Conservation (phyloP, 2,888 invertebrate genomes). For the Calameuta pallipes region DNA sequence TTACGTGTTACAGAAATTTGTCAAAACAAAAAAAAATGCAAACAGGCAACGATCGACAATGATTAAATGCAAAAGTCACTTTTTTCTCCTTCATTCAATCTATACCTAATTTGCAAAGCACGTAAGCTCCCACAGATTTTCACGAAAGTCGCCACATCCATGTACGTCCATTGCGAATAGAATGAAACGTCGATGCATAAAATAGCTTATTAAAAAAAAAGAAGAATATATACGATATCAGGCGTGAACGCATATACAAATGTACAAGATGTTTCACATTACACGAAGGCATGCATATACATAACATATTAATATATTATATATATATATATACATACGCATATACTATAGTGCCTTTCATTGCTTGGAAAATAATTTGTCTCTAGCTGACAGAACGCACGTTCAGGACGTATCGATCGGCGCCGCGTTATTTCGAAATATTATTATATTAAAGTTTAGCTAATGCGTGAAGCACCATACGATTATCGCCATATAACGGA, state of each 20-base stretch:
- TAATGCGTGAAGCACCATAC: background rate
- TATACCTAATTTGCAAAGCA: background rate
- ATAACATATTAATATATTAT: too few relatives aligned
- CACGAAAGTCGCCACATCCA: background rate
- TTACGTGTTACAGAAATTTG: background rate
- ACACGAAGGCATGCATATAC: background rate
- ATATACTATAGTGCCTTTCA: conserved; percentile 6
- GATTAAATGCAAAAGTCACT: background rate
- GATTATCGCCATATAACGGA: conserved; percentile 11
- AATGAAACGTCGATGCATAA: background rate
- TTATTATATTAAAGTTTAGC: conserved; percentile 1
- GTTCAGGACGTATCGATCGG: background rate
- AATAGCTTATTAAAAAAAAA: background rate
- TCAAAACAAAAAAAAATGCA: background rate
- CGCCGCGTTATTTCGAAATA: background rate
- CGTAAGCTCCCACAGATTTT: background rate
- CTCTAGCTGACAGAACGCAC: background rate
- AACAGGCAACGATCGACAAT: background rate
- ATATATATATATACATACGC: too few relatives aligned
- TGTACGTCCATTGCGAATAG: background rate
- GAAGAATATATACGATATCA: background rate
- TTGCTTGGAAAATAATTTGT: background rate
- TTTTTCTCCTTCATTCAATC: background rate
- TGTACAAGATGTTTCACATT: background rate
- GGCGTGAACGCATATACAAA: background rate